Base-by-base conservation (phyloP, 2,113 vertebrate species). In the Engystomops pustulosus region DNA sequence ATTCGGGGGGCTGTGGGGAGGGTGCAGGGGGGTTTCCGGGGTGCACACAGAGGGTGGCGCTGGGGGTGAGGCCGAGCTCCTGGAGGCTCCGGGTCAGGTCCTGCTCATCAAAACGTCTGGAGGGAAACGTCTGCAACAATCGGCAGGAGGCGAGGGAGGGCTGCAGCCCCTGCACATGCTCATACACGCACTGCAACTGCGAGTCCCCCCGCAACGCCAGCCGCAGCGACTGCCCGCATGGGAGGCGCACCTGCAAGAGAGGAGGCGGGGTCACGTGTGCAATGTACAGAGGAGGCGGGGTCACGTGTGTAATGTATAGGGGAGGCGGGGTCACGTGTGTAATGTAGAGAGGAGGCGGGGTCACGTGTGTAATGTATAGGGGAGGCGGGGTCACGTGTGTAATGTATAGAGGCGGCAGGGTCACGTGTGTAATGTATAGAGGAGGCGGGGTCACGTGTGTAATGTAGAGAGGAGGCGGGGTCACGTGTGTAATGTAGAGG, bases 11-110 rank as follows among this genome's bases (percentile, higher is more conserved):
- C 17, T 60, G 49, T 2, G 30, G 23, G 6, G 5, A 6, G 18
- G 51, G 8, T 10, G 1, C 3, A 6, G 53, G 15, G 5, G 1
- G 20, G 6, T 36, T 45, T 8, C 12, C 7, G 53, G 53, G 53
- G 6, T 30, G 70, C 9, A 83, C 81, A 75, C 81, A 75, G 0
- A 83, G 41, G 6, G 81, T 65, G 70, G 81, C 81, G 18, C 45
- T 83, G 17, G 81, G 81, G 10, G 81, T 83, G 14, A 83, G 81
- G 34, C 81, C 81, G 17, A 83, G 81, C 4, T 83, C 81, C 25
- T 36, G 55, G 17, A 83, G 53, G 27, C 81, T 83, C 12, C 41
- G 51, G n/a, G 10, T 4, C 0, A 75, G 25, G 8, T 83, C 81
- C 27, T 75, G 17, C 2, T 83, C 70, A 3, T 70, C 65, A 25